Base-by-base conservation (phyloP, 2,797 vertebrate species). In the Phoeniculus purpureus region DNA sequence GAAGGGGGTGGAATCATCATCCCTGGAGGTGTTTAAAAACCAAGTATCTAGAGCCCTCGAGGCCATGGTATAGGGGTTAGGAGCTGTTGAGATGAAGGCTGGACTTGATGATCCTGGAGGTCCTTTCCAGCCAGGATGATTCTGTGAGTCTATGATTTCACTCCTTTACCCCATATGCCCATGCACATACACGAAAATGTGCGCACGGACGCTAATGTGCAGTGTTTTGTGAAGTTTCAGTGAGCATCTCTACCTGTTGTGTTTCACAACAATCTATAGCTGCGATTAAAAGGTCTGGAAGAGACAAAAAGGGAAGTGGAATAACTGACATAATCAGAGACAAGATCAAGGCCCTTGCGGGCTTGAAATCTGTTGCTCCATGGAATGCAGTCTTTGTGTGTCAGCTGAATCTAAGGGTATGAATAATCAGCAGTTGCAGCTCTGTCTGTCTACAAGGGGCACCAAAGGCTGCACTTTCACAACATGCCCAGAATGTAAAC, bases 281-380 rank as follows among this genome's bases (percentile, higher is more conserved):
- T 93, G 90, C 84, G 96, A 94, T 96, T 96, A 95, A 96, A 91
- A 90, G 85, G 58, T 84, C 94, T 97, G 82, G 80, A 96, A 96
- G 90, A 80, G 7, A 90, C 83, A 92, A 52, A 95, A 96, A 68
- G 94, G 93, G 84, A 93, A 97, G 61, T 52, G 92, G 55, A 89
- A 82, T 94, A 91, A 94, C 94, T 95, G 83, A 94, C 82, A 76
- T 97, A 95, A 96, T 96, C 91, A 96, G 68, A 90, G 70, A 26
- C 65, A 92, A 86, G 84, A 92, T 87, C 90, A 92, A 77, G 84
- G 79, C 47, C 45, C 71, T 94, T 9, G 58, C 88, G 87, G 74
- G 47, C 90, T 80, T 86, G 74, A 81, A 85, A 92, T 92, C 84
- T 77, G 59, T 54, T 89, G 47, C 54, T 84, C 16, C 32, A 20